Conservation (phyloP, 2,113 vertebrate genomes). For the Physeter macrocephalus region DNA sequence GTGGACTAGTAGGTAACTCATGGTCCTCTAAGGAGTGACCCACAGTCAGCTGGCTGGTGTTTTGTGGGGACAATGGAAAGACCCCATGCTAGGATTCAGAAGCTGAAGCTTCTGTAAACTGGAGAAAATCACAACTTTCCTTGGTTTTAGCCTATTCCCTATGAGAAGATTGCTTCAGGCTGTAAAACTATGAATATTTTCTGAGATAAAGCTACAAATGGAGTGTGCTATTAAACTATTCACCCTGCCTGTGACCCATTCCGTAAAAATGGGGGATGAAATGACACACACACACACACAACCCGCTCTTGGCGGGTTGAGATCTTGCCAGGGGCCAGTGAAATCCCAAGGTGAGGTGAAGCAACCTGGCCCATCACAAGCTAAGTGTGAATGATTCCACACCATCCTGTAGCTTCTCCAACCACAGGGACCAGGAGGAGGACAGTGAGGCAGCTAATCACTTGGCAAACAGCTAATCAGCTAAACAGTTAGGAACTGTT, state of each 20-base stretch:
- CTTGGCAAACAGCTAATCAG: background rate
- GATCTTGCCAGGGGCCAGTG: background rate
- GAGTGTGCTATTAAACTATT: background rate
- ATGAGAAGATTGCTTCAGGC: background rate
- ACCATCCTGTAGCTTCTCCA: background rate
- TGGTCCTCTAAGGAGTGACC: background rate
- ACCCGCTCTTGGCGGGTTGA: background rate
- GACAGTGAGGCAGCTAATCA: background rate
- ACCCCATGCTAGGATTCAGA: background rate
- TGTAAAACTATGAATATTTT: background rate
- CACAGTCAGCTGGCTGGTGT: background rate
- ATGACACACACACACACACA: no score
- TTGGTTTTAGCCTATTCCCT: background rate
- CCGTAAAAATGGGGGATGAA: background rate
- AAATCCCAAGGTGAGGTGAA: background rate
- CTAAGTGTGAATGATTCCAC: background rate
- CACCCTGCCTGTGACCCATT: slow-evolving; percentile 14
- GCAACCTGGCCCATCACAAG: background rate
- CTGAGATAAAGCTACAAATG: background rate
- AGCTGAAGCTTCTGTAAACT: background rate
- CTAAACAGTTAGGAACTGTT: background rate
- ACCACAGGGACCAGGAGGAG: background rate
- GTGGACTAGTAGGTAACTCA: background rate
- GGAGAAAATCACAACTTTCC: background rate
- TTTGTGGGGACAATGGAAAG: background rate